Base-by-base conservation (phyloP, 2,888 invertebrate species). In the Drosophila peninsularis region DNA sequence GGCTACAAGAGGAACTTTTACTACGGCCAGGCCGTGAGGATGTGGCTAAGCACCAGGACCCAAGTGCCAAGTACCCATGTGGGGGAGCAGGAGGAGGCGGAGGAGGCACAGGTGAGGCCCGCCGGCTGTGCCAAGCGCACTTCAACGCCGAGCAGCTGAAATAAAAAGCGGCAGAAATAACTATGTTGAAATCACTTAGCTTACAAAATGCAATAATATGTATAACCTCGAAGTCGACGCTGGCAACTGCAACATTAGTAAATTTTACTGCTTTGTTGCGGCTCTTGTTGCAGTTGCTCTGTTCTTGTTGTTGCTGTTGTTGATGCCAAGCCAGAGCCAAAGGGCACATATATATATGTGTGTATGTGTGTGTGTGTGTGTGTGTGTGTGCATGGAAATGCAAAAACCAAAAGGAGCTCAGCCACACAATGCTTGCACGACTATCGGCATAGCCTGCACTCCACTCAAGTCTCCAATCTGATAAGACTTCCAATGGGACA, bases 131-230 rank as follows among this genome's bases (percentile, higher is more conserved):
- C 24, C 41, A 30, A 19, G 53, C 53, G 30, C 55, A 55, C 56
- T 56, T 34, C 17, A 32, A 24, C 44, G 27, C 9, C 19, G 17
- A 55, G 60, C 53, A 65, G 70, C 52, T 61, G 62, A 70, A 78
- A 78, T 72, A 66, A 66, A 76, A 75, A 66, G 68, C 73, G 74
- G 71, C 64, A 68, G 64, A 70, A 71, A 72, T 70, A 83, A 76
- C 83, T 75, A 73, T 78, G 80, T 74, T 74, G 77, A 82, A 85
- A 83, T 82, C 72, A 85, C 85, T 80, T 73, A 80, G 78, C 80
- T 74, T 71, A 68, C 79, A 77, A 82, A 82, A 75, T 78, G 78
- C 71, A 80, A 80, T 78, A 80, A 80, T 81, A 71, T 64, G 78
- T 64, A 60, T 49, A 62, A 42, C 61, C 60, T 44, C 61, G 39